Evolutionary conservation across 2,888 invertebrate species (phyloP).

Genomic region (Corbicula japonica): DNA sequence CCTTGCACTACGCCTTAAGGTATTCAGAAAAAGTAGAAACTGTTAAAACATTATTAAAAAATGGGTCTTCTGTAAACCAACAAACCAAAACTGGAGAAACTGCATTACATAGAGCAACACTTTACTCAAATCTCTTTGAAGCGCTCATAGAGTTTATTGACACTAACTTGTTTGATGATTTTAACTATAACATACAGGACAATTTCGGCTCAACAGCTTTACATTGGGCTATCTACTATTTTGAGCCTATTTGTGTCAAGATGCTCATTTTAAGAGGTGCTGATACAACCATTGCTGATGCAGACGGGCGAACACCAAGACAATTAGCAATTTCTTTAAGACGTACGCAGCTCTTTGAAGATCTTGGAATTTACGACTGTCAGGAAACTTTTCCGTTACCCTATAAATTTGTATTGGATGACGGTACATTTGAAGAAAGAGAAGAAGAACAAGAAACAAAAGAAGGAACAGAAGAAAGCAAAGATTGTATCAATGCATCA

Average conservation of each 20-base stretch:
- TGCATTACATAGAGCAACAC: conserved; percentile 8
- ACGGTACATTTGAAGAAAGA: neutral
- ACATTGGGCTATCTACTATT: conserved; percentile 19
- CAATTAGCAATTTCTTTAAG: conserved; percentile 5
- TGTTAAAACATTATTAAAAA: neutral
- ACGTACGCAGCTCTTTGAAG: conserved; percentile 10
- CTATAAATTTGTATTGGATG: neutral
- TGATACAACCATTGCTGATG: neutral
- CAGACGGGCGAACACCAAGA: neutral
- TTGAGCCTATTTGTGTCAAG: neutral
- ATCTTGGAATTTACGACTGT: conserved; percentile 2
- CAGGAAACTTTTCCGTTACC: conserved; percentile 13
- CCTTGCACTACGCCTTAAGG: conserved; percentile 10
- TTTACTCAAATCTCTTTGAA: conserved; percentile 5
- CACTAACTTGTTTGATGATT: neutral
- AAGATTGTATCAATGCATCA: neutral
- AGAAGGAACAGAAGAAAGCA: neutral
- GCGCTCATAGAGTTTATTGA: neutral
- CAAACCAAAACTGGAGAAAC: conserved; percentile 22
- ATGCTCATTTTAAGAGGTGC: conserved; percentile 4
- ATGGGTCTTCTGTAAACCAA: neutral
- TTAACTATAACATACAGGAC: conserved; percentile 5
- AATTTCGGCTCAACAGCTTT: conserved; percentile 16
- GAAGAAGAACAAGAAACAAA: neutral
- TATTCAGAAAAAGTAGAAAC: neutral